Evolutionary conservation across 2,113 vertebrate genomes (phyloP), one percentile per base, ranked within the genome.

Genomic region (Chlorodrepanis virens): DNA sequence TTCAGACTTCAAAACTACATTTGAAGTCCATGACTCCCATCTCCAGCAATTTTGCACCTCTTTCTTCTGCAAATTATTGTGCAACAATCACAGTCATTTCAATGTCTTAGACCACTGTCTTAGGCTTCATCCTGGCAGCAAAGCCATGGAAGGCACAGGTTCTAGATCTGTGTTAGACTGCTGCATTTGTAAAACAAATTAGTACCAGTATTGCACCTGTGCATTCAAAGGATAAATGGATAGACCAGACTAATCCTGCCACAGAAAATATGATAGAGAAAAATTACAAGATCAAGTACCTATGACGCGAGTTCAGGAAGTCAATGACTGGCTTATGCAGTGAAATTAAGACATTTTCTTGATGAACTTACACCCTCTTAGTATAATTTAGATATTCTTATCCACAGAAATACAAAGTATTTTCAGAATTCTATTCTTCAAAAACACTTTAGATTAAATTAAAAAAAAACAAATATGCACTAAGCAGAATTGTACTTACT

Each of bases 1-100:
- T 77, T 65, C 85, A 93, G 72, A 64, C 39, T 76, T 90, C 88
- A 93, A 85, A 94, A 49, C 71, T 35, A 44, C 9, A 11, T 53
- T 86, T 85, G 27, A 61, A 39, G 52, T 23, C 74, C 67, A 45
- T 22, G 47, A 77, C 60, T 87, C 74, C 53, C 29, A 33, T 82
- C 65, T 69, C 50, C 74, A 81, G 86, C 44, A 71, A 72, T 60
- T 50, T 18, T 13, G 77, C 61, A 83, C 31, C 44, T 89, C 70
- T 40, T 54, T 84, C 50, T 85, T 39, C 81, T 40, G 59, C 35
- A 85, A 83, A 77, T 83, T 78, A 76, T 4, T 57, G 52, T 3
- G 10, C 60, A 72, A 57, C 59, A 33, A 33, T 11, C 24, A 10
- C 21, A 31, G 24, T 9, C 5, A 70, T 40, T 83, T 52, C 19